Percentiles rank a stretch among this genome's conserved stretches.
phyloP scores from a whole-genome alignment of 37 sponge, comb jelly and placozoan genomes.

The Spongilla lacustris region DNA sequence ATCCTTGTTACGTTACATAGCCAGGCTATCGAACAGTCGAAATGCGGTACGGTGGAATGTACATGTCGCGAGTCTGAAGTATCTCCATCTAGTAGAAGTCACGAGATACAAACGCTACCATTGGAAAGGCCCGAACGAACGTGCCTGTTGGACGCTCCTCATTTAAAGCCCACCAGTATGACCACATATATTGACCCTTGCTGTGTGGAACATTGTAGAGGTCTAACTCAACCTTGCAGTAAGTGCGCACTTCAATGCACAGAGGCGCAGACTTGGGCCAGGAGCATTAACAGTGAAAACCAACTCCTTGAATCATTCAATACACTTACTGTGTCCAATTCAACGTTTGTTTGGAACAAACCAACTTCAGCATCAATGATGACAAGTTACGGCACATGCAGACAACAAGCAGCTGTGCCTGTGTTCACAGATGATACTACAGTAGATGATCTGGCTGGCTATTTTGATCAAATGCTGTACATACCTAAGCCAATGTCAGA shows the following conservation, averaged over 20 bases:
- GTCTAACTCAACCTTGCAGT: background rate
- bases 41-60: background rate
- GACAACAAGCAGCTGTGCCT: conserved; percentile 14
- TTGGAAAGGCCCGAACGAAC: background rate
- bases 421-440: conserved; percentile 65
- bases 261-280: background rate
- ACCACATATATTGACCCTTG: background rate
- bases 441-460: conserved; percentile 87
- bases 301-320: background rate
- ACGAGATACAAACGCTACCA: background rate
- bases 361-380: background rate
- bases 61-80: background rate
- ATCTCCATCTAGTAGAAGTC: background rate
- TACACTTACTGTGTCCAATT: conserved; percentile 6
- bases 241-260: background rate
- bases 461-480: conserved; percentile 77
- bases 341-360: conserved; percentile 5
- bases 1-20: background rate
- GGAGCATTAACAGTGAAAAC: background rate
- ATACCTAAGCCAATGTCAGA: conserved; percentile 88
- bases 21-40: background rate
- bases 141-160: background rate
- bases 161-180: background rate
- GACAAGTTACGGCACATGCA: conserved; percentile 4
- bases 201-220: background rate